A percentile compares a stretch with the other conserved stretches of the same genome.
phyloP scores from a whole-genome alignment of 2,113 vertebrate species.

The Pteronura brasiliensis region DNA sequence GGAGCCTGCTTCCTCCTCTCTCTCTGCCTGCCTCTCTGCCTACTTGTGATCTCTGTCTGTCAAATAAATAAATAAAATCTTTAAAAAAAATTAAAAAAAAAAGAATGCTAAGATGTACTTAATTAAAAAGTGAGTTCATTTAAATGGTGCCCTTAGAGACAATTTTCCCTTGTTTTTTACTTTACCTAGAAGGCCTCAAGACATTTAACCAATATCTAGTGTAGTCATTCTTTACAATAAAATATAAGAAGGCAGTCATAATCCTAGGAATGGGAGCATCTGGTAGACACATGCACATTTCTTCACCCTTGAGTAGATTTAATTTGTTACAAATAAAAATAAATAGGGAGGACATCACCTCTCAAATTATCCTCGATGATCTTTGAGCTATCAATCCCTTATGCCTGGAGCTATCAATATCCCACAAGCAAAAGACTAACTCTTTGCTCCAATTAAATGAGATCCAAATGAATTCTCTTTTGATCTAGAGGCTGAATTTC shows the following conservation, averaged over 20 bases:
- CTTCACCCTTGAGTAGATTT: neutral
- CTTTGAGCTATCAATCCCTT: neutral
- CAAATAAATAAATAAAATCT: no score
- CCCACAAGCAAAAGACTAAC: neutral
- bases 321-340: neutral
- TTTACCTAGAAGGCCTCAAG: slow-evolving; percentile 39
- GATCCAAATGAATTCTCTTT: neutral
- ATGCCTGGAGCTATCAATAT: neutral
- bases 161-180: slow-evolving; percentile 27
- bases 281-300: neutral
- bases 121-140: slow-evolving; percentile 53
- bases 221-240: neutral
- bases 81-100: no score
- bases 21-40: no score
- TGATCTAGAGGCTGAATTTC: neutral
- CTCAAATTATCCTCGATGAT: neutral
- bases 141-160: neutral
- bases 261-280: neutral
- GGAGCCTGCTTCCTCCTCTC: no score
- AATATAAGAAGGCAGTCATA: neutral
- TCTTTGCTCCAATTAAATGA: neutral
- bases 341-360: neutral
- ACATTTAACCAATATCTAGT: neutral
- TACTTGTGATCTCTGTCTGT: no score
- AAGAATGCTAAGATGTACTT: slow-evolving; percentile 4